Percentiles rank a stretch among this genome's conserved stretches.
Evolutionary conservation across 2,797 vertebrate genomes (phyloP).

Genomic region (Euphonia xanthogaster): DNA sequence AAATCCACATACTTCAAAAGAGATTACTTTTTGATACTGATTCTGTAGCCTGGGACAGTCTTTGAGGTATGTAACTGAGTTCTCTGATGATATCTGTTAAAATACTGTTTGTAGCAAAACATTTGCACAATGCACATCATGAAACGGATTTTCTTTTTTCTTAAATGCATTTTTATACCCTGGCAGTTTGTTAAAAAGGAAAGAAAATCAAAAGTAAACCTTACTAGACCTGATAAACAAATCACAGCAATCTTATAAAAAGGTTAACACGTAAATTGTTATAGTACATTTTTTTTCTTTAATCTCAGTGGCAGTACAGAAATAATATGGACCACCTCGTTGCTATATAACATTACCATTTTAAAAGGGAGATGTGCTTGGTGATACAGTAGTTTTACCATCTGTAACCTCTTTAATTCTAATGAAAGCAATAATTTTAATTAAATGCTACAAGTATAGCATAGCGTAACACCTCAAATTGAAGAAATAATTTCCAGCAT

Average conservation of each 20-base stretch:
- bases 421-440: conserved; percentile 34
- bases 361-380: neutral
- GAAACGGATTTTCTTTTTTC: neutral
- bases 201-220: neutral
- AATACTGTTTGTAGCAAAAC: neutral
- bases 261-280: neutral
- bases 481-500: conserved; percentile 41
- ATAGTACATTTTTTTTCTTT: neutral
- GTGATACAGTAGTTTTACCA: neutral
- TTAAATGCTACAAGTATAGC: conserved; percentile 47
- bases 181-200: neutral
- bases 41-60: neutral
- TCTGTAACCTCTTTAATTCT: conserved; percentile 4
- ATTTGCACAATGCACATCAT: neutral
- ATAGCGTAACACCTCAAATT: conserved; percentile 10
- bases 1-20: neutral
- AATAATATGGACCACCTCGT: neutral
- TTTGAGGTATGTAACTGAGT: neutral
- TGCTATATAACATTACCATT: neutral
- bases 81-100: neutral
- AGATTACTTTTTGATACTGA: neutral
- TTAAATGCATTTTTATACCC: neutral
- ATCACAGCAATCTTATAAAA: neutral
- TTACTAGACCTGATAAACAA: neutral
- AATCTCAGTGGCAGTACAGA: neutral